Base-by-base conservation (phyloP, 1,140 invertebrate genomes). In the Mycetomoellerius zeteki region DNA sequence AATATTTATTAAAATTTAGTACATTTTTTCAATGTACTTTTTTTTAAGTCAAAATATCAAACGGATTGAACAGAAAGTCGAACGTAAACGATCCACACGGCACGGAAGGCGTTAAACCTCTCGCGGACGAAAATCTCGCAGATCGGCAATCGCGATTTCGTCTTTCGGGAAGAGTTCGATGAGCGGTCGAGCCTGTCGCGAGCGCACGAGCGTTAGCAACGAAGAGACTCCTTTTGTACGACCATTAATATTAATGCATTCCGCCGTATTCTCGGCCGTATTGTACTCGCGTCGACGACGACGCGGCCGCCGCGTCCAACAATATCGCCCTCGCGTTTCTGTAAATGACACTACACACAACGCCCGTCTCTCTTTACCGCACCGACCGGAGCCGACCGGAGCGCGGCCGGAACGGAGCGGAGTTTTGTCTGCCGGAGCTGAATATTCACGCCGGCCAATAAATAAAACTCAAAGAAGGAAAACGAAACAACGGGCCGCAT, bases 201-300 rank as follows among this genome's bases (percentile, higher is more conserved):
- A 84, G 81, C 75, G 77, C 71, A 88, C 88, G 77, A 90, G 73
- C 72, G 85, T 90, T 78, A 86, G 77, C 27, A n/a, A 30, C 60
- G 81, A n/a, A 21, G 62, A 81, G 76, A 33, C 88, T 85, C 69
- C 82, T 82, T 72, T 75, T 58, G 86, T 88, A 69, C 67, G 82
- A 86, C 84, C 92, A 93, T 93, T 92, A 93, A 93, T 93, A 93
- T 93, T 93, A 93, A 93, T 93, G 90, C 92, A 91, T 93, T 93
- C 92, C 90, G 80, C 69, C 71, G 80, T 56, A 37, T 91, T 89
- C 86, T 86, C 86, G 86, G 75, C 5, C 80, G 90, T 90, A 92
- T 93, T 93, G 90, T 93, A 80, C 91, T 87, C 88, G 85, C 86
- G 82, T 90, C 85, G 85, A 85, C 90, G 84, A 56, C 78, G 76